phyloP scores from a whole-genome alignment of 2,113 vertebrate genomes.

The Cyanoramphus novaezelandiae region DNA sequence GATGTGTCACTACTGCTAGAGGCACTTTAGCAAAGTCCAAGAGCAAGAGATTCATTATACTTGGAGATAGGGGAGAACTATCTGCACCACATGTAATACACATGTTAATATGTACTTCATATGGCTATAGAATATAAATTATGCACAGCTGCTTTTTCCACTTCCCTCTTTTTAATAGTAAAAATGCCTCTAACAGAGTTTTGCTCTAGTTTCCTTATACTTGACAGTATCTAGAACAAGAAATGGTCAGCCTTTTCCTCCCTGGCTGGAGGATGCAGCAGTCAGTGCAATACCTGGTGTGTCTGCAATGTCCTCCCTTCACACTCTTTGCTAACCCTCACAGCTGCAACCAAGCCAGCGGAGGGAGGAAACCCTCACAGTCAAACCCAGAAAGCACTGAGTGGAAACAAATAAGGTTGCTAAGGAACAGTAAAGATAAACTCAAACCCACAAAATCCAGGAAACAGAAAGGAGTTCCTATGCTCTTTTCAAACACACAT shows the following conservation, averaged over 20 bases:
- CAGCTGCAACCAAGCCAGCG: background rate
- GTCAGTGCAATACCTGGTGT: rapidly evolving
- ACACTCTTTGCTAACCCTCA: background rate
- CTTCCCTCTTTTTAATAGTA: background rate
- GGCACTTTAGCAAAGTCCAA: background rate
- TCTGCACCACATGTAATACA: background rate
- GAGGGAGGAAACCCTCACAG: background rate
- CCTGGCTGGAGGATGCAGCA: background rate
- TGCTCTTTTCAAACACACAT: background rate
- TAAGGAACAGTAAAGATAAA: conserved; percentile 22
- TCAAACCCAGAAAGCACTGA: conserved; percentile 3
- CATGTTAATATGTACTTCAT: background rate
- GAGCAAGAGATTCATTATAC: background rate
- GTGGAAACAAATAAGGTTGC: conserved; percentile 43
- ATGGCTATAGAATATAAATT: background rate
- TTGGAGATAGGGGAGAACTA: background rate
- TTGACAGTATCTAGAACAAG: background rate
- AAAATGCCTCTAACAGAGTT: background rate
- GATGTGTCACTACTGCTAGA: background rate
- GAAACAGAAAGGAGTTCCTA: background rate
- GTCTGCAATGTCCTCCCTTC: background rate
- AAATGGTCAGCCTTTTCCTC: background rate
- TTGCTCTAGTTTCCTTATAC: background rate
- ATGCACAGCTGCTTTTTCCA: background rate
- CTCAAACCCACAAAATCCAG: conserved; percentile 16